Percentiles rank a stretch among this genome's conserved stretches.
Evolutionary conservation across 2,797 vertebrate species (phyloP).

Genomic region (Hippocampus kuda): DNA sequence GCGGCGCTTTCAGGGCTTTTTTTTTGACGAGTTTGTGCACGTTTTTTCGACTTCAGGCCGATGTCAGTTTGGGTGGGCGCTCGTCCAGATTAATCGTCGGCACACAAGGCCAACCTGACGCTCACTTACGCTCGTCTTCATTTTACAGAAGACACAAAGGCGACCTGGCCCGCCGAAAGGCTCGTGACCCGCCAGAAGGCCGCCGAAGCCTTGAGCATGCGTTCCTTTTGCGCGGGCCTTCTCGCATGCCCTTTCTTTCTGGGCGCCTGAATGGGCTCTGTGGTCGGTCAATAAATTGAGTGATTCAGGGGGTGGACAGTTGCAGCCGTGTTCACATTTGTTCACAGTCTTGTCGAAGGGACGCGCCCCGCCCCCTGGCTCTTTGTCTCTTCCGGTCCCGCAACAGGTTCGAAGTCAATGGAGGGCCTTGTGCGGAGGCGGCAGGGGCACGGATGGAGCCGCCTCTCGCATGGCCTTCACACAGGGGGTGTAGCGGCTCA

Average conservation of each 20-base stretch:
- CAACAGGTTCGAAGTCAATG: slow-evolving; percentile 90
- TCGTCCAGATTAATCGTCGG: slow-evolving; percentile 60
- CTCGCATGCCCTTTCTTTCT: slow-evolving; percentile 51
- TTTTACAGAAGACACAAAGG: slow-evolving; percentile 83
- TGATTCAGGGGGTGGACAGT: slow-evolving; percentile 81
- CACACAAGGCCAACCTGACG: slow-evolving; percentile 69
- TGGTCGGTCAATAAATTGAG: slow-evolving; percentile 96
- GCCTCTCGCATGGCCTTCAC: slow-evolving; percentile 68
- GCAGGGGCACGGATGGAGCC: slow-evolving; percentile 65
- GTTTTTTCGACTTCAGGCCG: slow-evolving; percentile 51
- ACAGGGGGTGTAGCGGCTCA: slow-evolving; percentile 59
- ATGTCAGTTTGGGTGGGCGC: slow-evolving; percentile 33
- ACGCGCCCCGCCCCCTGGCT: slow-evolving; percentile 65
- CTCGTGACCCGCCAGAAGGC: slow-evolving; percentile 74
- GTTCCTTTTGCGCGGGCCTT: slow-evolving; percentile 40
- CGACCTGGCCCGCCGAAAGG: slow-evolving; percentile 75
- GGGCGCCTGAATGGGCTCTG: slow-evolving; percentile 75
- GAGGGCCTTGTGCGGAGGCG: slow-evolving; percentile 77
- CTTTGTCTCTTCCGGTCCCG: slow-evolving; percentile 82
- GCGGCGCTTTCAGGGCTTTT: slow-evolving; percentile 10
- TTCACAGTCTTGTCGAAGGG: slow-evolving; percentile 84
- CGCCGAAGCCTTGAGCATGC: slow-evolving; percentile 69
- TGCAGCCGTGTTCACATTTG: slow-evolving; percentile 88
- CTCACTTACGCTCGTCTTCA: slow-evolving; percentile 76
- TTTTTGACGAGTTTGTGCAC: neutral